Percentiles rank a stretch among this genome's conserved stretches.
These are phyloP conservation scores for Cydia amplana DNA, from an alignment of 1,140 invertebrate species.

Conservation along the genomic window DNA sequence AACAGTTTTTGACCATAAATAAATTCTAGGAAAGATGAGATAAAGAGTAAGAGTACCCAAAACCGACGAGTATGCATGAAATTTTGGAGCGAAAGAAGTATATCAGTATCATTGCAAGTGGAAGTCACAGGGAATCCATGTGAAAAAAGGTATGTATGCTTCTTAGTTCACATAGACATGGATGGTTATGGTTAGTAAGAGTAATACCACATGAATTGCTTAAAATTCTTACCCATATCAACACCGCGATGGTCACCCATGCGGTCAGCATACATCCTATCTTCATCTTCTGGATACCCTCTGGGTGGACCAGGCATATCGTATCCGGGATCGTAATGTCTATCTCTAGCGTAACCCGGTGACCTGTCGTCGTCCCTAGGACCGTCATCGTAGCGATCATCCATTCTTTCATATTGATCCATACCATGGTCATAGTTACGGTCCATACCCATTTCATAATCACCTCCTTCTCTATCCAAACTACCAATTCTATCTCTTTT, in stretches of 20 bases:
- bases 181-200: slow-evolving; percentile 29
- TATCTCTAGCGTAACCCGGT: slow-evolving; percentile 73
- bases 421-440: slow-evolving; percentile 72
- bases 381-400: slow-evolving; percentile 73
- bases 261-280: slow-evolving; percentile 72
- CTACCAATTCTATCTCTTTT: slow-evolving; percentile 74
- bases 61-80: neutral
- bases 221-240: slow-evolving; percentile 61
- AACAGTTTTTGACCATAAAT: neutral
- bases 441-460: slow-evolving; percentile 74
- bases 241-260: slow-evolving; percentile 70
- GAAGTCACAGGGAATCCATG: neutral
- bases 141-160: neutral
- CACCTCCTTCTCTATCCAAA: slow-evolving; percentile 73
- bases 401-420: slow-evolving; percentile 75
- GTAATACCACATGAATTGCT: slow-evolving; percentile 16
- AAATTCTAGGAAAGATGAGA: neutral
- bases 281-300: slow-evolving; percentile 75
- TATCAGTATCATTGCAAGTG: neutral
- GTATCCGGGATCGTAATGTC: slow-evolving; percentile 75
- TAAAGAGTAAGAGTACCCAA: slow-evolving; percentile 7
- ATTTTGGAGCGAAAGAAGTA: slow-evolving; percentile 7
- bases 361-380: slow-evolving; percentile 72
- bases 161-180: slow-evolving; percentile 19
- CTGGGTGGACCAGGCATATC: slow-evolving; percentile 72